phyloP scores from a whole-genome alignment of 2,113 vertebrate genomes.

The Rattus norvegicus region DNA sequence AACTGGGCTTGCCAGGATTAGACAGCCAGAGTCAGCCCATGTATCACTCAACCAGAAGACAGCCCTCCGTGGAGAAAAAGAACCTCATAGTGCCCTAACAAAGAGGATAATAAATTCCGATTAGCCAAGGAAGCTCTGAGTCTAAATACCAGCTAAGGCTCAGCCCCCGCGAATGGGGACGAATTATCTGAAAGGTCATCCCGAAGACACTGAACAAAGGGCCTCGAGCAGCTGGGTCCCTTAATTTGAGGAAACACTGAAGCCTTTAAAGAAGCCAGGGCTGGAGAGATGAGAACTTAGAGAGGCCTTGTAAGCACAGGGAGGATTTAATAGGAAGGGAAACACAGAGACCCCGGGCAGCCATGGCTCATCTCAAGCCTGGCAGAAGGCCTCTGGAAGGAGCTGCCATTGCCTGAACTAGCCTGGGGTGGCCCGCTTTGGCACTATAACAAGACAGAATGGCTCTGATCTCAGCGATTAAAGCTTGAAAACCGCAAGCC shows the following conservation, averaged over 20 bases:
- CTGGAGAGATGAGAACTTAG: slow-evolving; percentile 74
- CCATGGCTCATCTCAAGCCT: slow-evolving; percentile 69
- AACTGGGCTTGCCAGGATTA: slow-evolving; percentile 82
- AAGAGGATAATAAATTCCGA: slow-evolving; percentile 87
- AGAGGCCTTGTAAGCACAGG: slow-evolving; percentile 75
- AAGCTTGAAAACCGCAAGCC: slow-evolving; percentile 86
- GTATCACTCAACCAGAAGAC: slow-evolving; percentile 86
- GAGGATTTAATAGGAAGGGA: slow-evolving; percentile 83
- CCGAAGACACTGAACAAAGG: slow-evolving; percentile 85
- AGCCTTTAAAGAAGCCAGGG: slow-evolving; percentile 81
- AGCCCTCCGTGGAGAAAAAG: slow-evolving; percentile 82
- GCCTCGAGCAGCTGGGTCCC: slow-evolving; percentile 79
- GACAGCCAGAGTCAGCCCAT: slow-evolving; percentile 77
- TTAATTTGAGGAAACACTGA: slow-evolving; percentile 84
- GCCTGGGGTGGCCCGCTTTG: slow-evolving; percentile 82
- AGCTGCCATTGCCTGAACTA: slow-evolving; percentile 76
- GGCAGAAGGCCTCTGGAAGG: slow-evolving; percentile 82
- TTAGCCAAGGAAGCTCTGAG: slow-evolving; percentile 85
- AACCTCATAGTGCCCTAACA: slow-evolving; percentile 81
- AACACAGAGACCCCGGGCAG: slow-evolving; percentile 77
- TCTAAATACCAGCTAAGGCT: slow-evolving; percentile 85
- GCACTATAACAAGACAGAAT: slow-evolving; percentile 85
- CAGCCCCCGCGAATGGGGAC: slow-evolving; percentile 81
- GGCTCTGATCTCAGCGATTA: slow-evolving; percentile 86
- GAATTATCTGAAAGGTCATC: slow-evolving; percentile 88